Conservation (phyloP, 2,888 invertebrate genomes). For the Scotopteryx bipunctaria region DNA sequence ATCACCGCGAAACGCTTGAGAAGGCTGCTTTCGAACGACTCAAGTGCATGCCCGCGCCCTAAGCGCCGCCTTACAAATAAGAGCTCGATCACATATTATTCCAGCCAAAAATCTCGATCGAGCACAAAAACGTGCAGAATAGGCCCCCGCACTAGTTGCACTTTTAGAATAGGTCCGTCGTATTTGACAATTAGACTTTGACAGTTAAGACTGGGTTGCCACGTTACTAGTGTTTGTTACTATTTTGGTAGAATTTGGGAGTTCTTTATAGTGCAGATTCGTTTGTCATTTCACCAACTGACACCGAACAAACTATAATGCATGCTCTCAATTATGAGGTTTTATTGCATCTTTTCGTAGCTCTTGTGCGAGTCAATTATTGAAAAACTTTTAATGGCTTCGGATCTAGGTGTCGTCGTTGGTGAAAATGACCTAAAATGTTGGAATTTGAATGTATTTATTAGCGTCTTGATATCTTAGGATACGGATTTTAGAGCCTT, state of each 20-base stretch:
- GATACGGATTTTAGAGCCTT: too few relatives aligned
- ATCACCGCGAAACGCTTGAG: constrained; percentile 92
- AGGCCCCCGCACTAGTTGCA: constrained; percentile 31
- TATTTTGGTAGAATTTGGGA: constrained; percentile 29
- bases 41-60: constrained; percentile 88
- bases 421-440: not conserved
- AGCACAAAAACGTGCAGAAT: constrained; percentile 16
- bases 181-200: constrained; percentile 22
- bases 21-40: constrained; percentile 94
- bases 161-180: constrained; percentile 26
- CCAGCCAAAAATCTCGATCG: not conserved
- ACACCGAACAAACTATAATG: not conserved
- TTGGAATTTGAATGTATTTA: constrained; percentile 2
- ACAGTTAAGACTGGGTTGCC: constrained; percentile 39
- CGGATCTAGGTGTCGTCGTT: too few relatives aligned
- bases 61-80: constrained; percentile 30
- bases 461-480: not conserved
- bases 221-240: constrained; percentile 29
- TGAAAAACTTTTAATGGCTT: too few relatives aligned
- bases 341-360: not conserved
- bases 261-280: constrained; percentile 16
- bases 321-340: not conserved
- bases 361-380: too few relatives aligned
- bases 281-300: constrained; percentile 1
- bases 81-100: too few relatives aligned